Conservation (phyloP, 2,888 invertebrate species). For the Rotaria macrura region DNA sequence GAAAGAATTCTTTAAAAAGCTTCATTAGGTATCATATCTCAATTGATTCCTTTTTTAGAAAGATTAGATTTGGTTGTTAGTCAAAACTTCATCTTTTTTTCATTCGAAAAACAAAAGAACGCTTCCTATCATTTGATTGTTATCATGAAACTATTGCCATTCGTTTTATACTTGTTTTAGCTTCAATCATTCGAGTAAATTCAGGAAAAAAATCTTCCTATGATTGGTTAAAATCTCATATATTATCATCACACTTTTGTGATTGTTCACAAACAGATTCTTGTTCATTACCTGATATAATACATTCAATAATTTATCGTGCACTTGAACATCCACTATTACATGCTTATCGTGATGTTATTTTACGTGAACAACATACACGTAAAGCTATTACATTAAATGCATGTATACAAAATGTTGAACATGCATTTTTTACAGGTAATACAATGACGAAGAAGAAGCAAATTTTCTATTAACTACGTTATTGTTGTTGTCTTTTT, state of each 20-base stretch:
- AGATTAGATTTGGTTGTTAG: too few species aligned
- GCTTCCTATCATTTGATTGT: too few species aligned
- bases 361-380: conserved; percentile 3
- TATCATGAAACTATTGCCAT: too few species aligned
- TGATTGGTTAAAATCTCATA: conserved; percentile 10
- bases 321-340: conserved; percentile 11
- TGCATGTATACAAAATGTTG: not conserved
- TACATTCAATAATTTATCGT: conserved; percentile 2
- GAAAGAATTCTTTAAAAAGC: too few species aligned
- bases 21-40: too few species aligned
- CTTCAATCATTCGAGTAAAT: not conserved
- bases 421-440: conserved; percentile 11
- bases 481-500: not conserved
- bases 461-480: too few species aligned
- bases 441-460: too few species aligned
- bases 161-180: not conserved
- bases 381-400: conserved; percentile 17
- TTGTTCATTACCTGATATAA: conserved; percentile 13
- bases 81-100: too few species aligned
- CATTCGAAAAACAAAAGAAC: too few species aligned
- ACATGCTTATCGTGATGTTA: conserved; percentile 19
- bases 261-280: not conserved
- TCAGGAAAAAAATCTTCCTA: not conserved
- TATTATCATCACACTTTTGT: conserved; percentile 14
- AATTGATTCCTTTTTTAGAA: too few species aligned